Conservation (phyloP, 1,140 invertebrate species). For the Magallana ariakensis region DNA sequence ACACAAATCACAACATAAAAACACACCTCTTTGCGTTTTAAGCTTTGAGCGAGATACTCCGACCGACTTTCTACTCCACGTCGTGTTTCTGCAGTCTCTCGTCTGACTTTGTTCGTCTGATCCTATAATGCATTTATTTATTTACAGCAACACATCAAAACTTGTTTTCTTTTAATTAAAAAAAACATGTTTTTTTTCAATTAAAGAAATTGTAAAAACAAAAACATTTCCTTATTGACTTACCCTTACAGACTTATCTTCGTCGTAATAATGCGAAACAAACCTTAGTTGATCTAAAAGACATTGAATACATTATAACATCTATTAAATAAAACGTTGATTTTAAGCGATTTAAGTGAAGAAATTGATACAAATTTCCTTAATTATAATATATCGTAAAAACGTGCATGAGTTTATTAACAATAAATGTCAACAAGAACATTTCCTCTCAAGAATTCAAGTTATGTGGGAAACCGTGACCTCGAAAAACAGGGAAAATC, state of each 20-base stretch:
- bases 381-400: no score
- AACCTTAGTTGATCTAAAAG: constrained; percentile 57
- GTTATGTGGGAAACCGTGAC: no score
- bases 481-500: no score
- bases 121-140: background rate
- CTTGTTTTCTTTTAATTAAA: no score
- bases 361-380: no score
- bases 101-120: background rate
- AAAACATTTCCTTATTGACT: background rate
- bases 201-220: background rate
- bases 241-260: constrained; percentile 44
- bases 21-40: background rate
- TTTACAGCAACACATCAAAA: no score
- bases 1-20: background rate
- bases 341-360: no score
- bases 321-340: no score
- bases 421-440: no score
- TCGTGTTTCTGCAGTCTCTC: constrained; percentile 1
- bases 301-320: background rate
- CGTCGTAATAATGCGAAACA: constrained; percentile 59
- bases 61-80: background rate
- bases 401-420: no score
- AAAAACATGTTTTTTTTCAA: background rate
- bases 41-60: background rate
- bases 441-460: no score